Percentiles rank a stretch among this genome's conserved stretches.
Evolutionary conservation across 2,113 vertebrate genomes (phyloP).

Genomic region (Fulica atra): DNA sequence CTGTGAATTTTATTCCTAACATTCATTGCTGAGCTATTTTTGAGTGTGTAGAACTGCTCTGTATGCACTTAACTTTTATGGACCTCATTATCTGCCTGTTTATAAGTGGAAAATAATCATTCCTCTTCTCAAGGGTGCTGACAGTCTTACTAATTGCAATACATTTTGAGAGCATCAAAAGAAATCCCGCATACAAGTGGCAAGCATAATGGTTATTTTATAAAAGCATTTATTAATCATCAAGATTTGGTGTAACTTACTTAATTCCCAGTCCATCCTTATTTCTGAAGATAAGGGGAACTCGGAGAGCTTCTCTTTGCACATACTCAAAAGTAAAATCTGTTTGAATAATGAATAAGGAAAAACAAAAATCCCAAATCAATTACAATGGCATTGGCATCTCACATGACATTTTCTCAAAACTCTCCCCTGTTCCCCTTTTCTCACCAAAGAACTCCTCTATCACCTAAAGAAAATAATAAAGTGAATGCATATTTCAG

Average conservation of each 20-base stretch:
- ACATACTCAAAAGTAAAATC: conserved; percentile 98
- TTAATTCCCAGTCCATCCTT: conserved; percentile 95
- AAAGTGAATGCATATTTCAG: conserved; percentile 54
- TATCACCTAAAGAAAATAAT: neutral
- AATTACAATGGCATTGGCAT: conserved; percentile 11
- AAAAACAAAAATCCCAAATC: conserved; percentile 15
- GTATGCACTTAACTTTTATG: conserved; percentile 9
- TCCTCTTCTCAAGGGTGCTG: neutral
- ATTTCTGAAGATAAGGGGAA: conserved; percentile 91
- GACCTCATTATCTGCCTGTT: conserved; percentile 37
- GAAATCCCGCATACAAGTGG: neutral
- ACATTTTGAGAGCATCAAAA: conserved; percentile 32
- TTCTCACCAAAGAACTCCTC: conserved; percentile 8
- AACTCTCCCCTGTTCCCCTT: neutral
- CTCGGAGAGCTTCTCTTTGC: conserved; percentile 91
- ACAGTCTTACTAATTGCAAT: neutral
- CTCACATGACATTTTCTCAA: neutral
- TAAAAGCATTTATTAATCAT: conserved; percentile 43
- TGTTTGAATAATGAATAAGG: conserved; percentile 70
- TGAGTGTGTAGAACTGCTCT: neutral
- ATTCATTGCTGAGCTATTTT: neutral
- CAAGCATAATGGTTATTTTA: conserved; percentile 34
- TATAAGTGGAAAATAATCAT: conserved; percentile 8
- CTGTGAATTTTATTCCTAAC: neutral
- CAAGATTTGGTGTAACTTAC: conserved; percentile 77